Percentiles rank a stretch among this genome's conserved stretches.
phyloP scores from a whole-genome alignment of 1,140 invertebrate genomes.

The Tetramorium alpestre region DNA sequence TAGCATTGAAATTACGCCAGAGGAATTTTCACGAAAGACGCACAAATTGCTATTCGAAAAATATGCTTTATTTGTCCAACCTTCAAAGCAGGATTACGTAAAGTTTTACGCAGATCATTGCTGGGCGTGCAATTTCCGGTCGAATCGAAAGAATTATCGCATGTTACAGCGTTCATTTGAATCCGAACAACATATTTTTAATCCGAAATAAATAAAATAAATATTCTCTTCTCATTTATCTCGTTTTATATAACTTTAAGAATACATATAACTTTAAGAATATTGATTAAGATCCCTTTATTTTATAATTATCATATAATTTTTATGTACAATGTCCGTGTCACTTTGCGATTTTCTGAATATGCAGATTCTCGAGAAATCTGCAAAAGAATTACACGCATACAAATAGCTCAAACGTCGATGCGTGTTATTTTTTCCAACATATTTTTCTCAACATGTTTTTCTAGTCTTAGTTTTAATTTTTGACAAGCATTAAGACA shows the following conservation, averaged over 20 bases:
- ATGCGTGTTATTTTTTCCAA: constrained; percentile 48
- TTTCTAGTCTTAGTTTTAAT: constrained; percentile 68
- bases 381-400: not conserved
- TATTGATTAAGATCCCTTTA: not conserved
- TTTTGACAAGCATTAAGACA: constrained; percentile 80
- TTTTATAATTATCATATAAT: not conserved
- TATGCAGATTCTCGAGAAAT: not conserved
- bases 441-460: constrained; percentile 53
- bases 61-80: not conserved
- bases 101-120: not conserved
- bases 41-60: not conserved
- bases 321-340: not conserved
- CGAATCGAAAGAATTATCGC: not conserved
- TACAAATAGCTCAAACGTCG: not conserved
- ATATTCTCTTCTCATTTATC: not conserved
- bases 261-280: not conserved
- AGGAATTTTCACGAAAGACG: not conserved
- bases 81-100: not conserved
- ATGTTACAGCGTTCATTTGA: not conserved
- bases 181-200: not conserved
- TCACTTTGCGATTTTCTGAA: not conserved
- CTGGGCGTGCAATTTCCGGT: not conserved
- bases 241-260: not conserved
- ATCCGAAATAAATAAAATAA: not conserved
- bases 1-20: not conserved